phyloP scores from a whole-genome alignment of 2,888 invertebrate genomes.

The Chloroclystis v-ata region DNA sequence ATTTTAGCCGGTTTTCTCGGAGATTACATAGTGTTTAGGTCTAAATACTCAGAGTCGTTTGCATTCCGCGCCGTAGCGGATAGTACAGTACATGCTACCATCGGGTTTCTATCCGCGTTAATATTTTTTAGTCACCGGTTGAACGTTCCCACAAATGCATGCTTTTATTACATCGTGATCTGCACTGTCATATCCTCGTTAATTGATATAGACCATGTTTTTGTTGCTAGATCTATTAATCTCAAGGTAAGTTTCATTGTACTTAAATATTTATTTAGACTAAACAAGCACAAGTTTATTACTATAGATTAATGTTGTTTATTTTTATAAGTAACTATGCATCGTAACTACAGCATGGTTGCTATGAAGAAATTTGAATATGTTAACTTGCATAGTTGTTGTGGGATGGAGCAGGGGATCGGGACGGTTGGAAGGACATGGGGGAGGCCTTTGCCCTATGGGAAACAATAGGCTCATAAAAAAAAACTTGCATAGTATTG shows the following conservation, averaged over 20 bases:
- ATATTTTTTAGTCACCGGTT: slow-evolving; percentile 53
- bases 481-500: too few relatives aligned
- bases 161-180: slow-evolving; percentile 43
- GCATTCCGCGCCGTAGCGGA: slow-evolving; percentile 54
- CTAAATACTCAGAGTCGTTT: slow-evolving; percentile 49
- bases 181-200: slow-evolving; percentile 55
- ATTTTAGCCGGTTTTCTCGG: slow-evolving; percentile 46
- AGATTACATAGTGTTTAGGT: slow-evolving; percentile 59
- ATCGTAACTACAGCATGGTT: too few relatives aligned
- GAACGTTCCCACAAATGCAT: slow-evolving; percentile 33
- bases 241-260: slow-evolving; percentile 57
- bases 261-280: too few relatives aligned
- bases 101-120: slow-evolving; percentile 54
- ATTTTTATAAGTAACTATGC: too few relatives aligned
- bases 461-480: too few relatives aligned
- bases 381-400: too few relatives aligned
- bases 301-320: too few relatives aligned
- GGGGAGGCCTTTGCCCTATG: too few relatives aligned
- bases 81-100: slow-evolving; percentile 47
- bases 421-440: too few relatives aligned
- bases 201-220: slow-evolving; percentile 63
- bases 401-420: too few relatives aligned
- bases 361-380: too few relatives aligned
- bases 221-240: slow-evolving; percentile 58
- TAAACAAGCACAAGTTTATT: neutral